phyloP scores from a whole-genome alignment of 1,140 invertebrate genomes.

The Magallana ariakensis region DNA sequence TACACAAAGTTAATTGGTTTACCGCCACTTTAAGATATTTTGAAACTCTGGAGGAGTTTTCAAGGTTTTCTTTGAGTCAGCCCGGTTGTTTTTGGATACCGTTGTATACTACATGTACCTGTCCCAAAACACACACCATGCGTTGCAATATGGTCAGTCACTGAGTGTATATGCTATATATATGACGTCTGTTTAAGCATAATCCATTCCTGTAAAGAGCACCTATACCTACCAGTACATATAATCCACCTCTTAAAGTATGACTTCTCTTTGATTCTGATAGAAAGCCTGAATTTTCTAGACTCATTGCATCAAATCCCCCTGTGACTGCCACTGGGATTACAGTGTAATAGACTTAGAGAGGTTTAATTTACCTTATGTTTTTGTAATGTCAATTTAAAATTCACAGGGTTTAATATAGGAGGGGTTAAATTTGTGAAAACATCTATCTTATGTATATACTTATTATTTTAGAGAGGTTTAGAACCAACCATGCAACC shows the following conservation, averaged over 20 bases:
- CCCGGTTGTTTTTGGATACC: not conserved
- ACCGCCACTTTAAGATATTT: not conserved
- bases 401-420: not conserved
- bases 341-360: conserved; percentile 24
- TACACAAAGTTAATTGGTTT: too few relatives aligned
- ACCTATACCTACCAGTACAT: not conserved
- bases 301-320: not conserved
- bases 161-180: too few relatives aligned
- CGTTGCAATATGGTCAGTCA: too few relatives aligned
- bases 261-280: not conserved
- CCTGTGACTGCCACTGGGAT: not conserved
- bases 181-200: not conserved
- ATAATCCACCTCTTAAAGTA: not conserved
- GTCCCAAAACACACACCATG: not conserved
- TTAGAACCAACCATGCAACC: too few relatives aligned
- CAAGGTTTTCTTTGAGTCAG: not conserved
- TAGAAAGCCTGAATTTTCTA: not conserved
- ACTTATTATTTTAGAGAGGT: too few relatives aligned
- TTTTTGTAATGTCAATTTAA: not conserved
- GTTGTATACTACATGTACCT: not conserved
- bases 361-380: not conserved
- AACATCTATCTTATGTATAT: too few relatives aligned
- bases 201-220: not conserved
- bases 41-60: not conserved
- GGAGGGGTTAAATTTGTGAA: too few relatives aligned